phyloP scores from a whole-genome alignment of 1,140 invertebrate genomes.

The Leguminivora glycinivorella region DNA sequence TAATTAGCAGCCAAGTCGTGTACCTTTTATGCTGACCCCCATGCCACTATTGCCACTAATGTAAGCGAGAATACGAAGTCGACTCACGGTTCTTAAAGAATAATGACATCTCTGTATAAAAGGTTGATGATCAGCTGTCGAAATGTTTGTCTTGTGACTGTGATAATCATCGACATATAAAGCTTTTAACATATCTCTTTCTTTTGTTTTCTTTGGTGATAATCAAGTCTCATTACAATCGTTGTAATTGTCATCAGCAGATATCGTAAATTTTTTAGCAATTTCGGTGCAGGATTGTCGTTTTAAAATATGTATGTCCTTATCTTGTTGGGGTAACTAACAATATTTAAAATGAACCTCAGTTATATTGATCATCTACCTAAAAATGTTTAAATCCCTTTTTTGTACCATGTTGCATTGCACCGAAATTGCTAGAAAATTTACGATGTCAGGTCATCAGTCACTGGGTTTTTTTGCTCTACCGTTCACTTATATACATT shows the following conservation, averaged over 20 bases:
- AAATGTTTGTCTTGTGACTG: constrained; percentile 13
- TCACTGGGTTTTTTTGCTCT: neutral
- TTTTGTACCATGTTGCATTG: too few species aligned
- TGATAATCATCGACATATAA: neutral
- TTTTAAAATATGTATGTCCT: too few species aligned
- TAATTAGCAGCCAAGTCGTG: too few species aligned
- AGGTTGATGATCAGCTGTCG: constrained; percentile 13
- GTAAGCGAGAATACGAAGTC: neutral
- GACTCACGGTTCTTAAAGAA: neutral
- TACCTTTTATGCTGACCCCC: neutral
- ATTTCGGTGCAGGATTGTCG: too few species aligned
- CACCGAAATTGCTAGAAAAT: too few species aligned
- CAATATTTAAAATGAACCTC: too few species aligned
- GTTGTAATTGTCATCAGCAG: neutral
- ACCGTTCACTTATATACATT: neutral
- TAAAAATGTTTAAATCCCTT: too few species aligned
- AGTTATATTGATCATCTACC: too few species aligned
- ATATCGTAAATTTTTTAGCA: too few species aligned
- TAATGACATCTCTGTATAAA: constrained; percentile 13
- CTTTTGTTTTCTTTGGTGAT: neutral
- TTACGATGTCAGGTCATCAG: too few species aligned
- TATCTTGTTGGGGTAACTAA: too few species aligned
- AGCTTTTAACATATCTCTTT: neutral
- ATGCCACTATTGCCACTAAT: neutral
- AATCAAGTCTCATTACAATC: neutral